Percentiles rank a stretch among this genome's conserved stretches.
Evolutionary conservation across 2,797 vertebrate genomes (phyloP).

Genomic region (Sebastes taczanowskii): DNA sequence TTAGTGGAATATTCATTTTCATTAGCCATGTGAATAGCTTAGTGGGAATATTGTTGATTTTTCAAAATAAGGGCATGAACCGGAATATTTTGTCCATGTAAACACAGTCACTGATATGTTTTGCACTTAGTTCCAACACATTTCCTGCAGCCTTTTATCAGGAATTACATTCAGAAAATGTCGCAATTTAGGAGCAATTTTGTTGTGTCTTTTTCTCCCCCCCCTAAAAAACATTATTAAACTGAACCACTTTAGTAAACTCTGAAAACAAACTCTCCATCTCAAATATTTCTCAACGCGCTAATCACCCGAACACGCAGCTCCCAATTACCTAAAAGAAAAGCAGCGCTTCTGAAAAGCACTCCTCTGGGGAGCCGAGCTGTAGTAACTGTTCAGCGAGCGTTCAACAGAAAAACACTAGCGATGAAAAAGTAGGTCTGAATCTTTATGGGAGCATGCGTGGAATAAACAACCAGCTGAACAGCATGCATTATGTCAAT

Average conservation of each 20-base stretch:
- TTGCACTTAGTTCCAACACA: background rate
- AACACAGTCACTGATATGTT: background rate
- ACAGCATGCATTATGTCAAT: slow-evolving; percentile 49
- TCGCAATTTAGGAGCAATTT: background rate
- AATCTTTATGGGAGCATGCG: slow-evolving; percentile 15
- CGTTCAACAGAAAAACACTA: background rate
- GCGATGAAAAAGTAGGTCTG: slow-evolving; percentile 15
- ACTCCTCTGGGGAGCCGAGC: slow-evolving; percentile 20
- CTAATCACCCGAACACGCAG: slow-evolving; percentile 42
- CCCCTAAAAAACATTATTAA: background rate
- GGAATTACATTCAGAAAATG: background rate
- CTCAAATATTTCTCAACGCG: slow-evolving; percentile 22
- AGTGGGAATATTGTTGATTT: no score
- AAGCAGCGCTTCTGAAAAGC: slow-evolving; percentile 33
- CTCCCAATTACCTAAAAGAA: slow-evolving; percentile 45
- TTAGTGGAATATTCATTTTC: no score
- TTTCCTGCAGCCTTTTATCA: background rate
- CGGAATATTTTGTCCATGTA: no score
- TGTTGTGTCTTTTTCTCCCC: background rate
- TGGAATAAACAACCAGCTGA: slow-evolving; percentile 37
- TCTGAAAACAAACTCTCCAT: slow-evolving; percentile 14
- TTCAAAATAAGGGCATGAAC: no score
- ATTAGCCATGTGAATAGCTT: no score
- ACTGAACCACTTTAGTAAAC: slow-evolving; percentile 15
- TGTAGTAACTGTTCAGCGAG: slow-evolving; percentile 28